Base-by-base conservation (phyloP, 2,888 invertebrate species). In the Drosophila paracracens region DNA sequence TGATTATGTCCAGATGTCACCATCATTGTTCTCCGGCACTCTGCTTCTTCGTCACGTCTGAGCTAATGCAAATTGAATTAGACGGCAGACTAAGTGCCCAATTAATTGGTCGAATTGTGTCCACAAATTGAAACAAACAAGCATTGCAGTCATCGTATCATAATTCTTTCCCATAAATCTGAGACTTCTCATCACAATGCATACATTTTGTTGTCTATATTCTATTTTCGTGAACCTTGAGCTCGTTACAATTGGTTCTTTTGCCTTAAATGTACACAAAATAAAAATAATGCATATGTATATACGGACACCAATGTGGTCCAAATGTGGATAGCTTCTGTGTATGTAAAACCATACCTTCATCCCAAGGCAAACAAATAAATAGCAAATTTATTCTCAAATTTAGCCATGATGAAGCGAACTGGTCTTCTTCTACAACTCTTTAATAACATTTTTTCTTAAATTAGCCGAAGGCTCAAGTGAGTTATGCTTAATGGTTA, bases 41-140 rank as follows among this genome's bases (percentile, higher is more conserved):
- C 13, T 36, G 25, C 27, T 11, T 1, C 25, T 18, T 27, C 2
- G 11, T 25, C 54, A 54, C 13, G 29, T 16, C 56, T 4, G n/a
- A 43, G 7, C 8, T 51, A 18, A 3, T 61, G 52, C 18, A n/a
- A 48, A 69, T 63, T 70, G 63, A 72, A 70, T 73, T 51, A 56
- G 53, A 33, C 43, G 29, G 10, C 36, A 25, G 40, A 64, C 60
- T 58, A 63, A 54, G 38, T 78, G 57, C 58, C 53, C 46, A 65
- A 79, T 65, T 79, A 79, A 74, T 79, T 79, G 75, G 51, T 43
- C 63, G 57, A 57, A 33, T 64, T 60, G 33, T 29, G 35, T 18
- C 43, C 43, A 31, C 57, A 73, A 59, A 57, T 59, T 68, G 53
- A 62, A 57, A 56, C 36, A 66, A 57, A 59, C 59, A 71, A 52